Evolutionary conservation across 1,140 invertebrate species (phyloP).

Genomic region (Manduca sexta): DNA sequence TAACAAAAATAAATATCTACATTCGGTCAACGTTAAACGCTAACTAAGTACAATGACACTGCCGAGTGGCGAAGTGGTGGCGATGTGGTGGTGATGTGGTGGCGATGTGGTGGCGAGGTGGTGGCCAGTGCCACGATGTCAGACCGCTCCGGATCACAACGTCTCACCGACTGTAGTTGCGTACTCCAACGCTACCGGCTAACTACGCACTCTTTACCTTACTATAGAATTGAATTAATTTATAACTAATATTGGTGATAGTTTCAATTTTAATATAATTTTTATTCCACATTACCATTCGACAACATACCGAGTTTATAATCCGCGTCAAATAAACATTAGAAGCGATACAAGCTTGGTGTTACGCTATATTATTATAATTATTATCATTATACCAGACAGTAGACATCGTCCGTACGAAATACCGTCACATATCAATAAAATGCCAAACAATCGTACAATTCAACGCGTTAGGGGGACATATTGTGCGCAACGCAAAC

Average conservation of each 20-base stretch:
- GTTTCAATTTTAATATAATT: neutral
- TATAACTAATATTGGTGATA: neutral
- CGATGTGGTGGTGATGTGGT: too few relatives aligned
- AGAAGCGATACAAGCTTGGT: slow-evolving; percentile 45
- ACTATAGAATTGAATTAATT: too few relatives aligned
- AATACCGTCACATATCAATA: too few relatives aligned
- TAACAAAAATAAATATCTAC: slow-evolving; percentile 74
- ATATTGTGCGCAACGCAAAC: slow-evolving; percentile 54
- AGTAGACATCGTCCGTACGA: too few relatives aligned
- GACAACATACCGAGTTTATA: slow-evolving; percentile 9
- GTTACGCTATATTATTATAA: slow-evolving; percentile 11
- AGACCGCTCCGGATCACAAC: too few relatives aligned
- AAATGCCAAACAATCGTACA: neutral
- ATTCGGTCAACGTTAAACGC: slow-evolving; percentile 67
- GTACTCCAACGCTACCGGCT: neutral
- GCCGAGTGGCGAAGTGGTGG: neutral
- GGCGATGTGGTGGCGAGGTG: too few relatives aligned
- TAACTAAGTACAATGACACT: slow-evolving; percentile 66
- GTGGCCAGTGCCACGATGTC: too few relatives aligned
- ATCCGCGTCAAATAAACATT: slow-evolving; percentile 28
- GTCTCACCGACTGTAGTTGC: neutral
- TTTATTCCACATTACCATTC: neutral
- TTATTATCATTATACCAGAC: too few relatives aligned
- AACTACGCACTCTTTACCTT: neutral
- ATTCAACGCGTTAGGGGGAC: neutral